Percentiles rank a stretch among this genome's conserved stretches.
These are phyloP conservation scores for Cariama cristata DNA, from an alignment of 2,113 vertebrate genomes.

Conservation along the genomic window DNA sequence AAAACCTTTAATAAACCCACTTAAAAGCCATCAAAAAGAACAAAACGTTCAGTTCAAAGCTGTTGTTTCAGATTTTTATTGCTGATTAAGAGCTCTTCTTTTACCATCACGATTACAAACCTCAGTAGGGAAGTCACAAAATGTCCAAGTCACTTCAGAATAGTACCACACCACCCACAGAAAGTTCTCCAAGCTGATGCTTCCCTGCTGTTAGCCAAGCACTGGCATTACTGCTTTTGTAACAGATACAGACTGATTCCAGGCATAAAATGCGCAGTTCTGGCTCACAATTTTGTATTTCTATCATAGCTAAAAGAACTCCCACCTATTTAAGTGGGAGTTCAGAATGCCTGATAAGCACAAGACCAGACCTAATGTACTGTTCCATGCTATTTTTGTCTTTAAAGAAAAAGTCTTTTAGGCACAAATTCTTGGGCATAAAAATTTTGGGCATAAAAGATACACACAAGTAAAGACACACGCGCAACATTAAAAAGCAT, in stretches of 20 bases:
- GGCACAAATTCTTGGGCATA: background rate
- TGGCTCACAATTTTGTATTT: background rate
- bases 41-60: background rate
- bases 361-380: background rate
- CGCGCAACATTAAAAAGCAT: background rate
- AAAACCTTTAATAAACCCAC: background rate
- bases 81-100: background rate
- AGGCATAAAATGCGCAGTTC: background rate
- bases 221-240: background rate
- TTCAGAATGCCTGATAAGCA: constrained; percentile 20
- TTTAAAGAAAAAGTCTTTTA: background rate
- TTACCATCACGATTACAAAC: background rate
- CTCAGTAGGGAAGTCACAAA: background rate
- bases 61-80: background rate
- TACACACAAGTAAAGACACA: accelerated
- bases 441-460: background rate
- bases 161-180: background rate
- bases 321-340: constrained; percentile 5
- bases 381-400: background rate
- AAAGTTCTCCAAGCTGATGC: background rate
- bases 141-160: constrained; percentile 15
- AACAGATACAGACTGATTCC: background rate
- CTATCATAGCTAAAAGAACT: background rate
- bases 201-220: background rate
- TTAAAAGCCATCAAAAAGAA: background rate